Base-by-base conservation (phyloP, 2,797 vertebrate species). In the Hoplostethus atlanticus region DNA sequence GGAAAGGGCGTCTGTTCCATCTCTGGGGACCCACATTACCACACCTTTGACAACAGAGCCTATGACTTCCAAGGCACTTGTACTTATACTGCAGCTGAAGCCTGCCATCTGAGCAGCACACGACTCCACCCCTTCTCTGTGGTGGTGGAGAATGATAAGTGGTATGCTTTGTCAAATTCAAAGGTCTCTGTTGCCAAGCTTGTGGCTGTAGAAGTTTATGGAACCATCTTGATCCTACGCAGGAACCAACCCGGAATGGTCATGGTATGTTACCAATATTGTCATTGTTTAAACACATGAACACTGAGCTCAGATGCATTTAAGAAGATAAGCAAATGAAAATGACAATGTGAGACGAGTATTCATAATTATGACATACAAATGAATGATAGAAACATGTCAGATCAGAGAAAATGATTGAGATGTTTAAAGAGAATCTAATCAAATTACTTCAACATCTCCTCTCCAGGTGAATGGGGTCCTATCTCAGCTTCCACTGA, bases 391-490 rank as follows among this genome's bases (percentile, higher is more conserved):
- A 36, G 34, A 36, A 36, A 36, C 34, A 36, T 36, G 34, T 36
- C 34, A 36, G 34, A 36, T 36, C 34, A 36, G 34, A 36, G 34
- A 8, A 36, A 36, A 36, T 53, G 0, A 28, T 11, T 2, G 51
- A 16, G 36, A 31, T 51, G 36, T 50, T 34, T 34, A 34, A 6
- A 36, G 34, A 36, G 34, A 36, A 36, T 60, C 16, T 10, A 17
- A 55, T 9, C 0, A 5, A 6, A 40, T 28, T 12, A 10, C 7
- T 46, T 6, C 6, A 60, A 63, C 21, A 57, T 57, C 16, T 67
- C 6, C 16, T 67, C 6, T 65, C 7, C 81, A 96, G 95, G 74
- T 95, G 9, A 88, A 95, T 0, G 91, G 87, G 0, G 0, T 92
- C 62, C 61, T 94, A 7, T 48, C 62, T 61, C 79, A 91, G 8